Conservation (phyloP, 2,888 invertebrate genomes). For the Tiphia femorata region DNA sequence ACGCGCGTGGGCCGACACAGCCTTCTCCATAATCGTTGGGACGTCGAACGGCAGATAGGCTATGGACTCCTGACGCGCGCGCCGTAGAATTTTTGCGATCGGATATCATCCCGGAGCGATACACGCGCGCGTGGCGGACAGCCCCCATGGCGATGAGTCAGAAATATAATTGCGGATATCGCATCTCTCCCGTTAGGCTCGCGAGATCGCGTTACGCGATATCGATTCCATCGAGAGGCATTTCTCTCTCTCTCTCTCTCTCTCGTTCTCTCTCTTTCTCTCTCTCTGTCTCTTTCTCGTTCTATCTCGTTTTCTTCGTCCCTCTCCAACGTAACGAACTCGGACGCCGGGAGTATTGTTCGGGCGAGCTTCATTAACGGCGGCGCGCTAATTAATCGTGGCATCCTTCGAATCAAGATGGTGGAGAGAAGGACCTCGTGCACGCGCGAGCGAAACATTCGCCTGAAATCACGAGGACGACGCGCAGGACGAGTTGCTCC, state of each 20-base stretch:
- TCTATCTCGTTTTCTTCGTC: not conserved
- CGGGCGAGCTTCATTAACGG: conserved; percentile 53
- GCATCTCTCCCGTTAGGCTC: conserved; percentile 1
- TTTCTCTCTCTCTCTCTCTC: conserved; percentile 11
- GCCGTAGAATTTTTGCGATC: no score
- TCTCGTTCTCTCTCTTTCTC: conserved; percentile 2
- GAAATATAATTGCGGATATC: conserved; percentile 3
- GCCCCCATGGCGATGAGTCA: no score
- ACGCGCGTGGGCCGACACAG: no score
- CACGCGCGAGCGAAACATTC: not conserved
- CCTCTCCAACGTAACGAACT: conserved; percentile 10
- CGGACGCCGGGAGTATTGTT: conserved; percentile 23
- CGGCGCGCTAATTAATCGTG: conserved; percentile 57
- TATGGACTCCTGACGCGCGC: no score
- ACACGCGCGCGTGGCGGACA: no score
- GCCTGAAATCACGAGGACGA: not conserved
- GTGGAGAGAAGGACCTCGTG: conserved; percentile 19
- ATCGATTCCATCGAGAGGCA: conserved; percentile 43
- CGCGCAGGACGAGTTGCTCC: no score
- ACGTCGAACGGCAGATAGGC: no score
- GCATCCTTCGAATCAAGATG: conserved; percentile 45
- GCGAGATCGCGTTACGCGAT: conserved; percentile 53
- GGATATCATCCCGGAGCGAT: no score
- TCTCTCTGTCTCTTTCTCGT: not conserved
- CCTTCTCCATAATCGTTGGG: no score